phyloP scores from a whole-genome alignment of 1,140 invertebrate species.

The Pseudobourletiella spinata region DNA sequence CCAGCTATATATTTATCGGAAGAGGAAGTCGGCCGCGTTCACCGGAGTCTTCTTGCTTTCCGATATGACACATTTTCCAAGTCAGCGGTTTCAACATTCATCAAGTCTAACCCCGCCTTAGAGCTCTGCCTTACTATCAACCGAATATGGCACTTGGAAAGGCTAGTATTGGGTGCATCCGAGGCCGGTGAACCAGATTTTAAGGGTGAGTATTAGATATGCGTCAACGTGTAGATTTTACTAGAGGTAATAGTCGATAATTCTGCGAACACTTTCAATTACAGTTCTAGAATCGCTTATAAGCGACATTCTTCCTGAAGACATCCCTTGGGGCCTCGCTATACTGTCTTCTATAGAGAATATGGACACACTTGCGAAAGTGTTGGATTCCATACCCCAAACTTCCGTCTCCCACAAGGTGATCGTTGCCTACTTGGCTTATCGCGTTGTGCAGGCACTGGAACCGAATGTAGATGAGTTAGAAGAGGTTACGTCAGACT shows the following conservation, averaged over 20 bases:
- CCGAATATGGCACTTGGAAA: conserved; percentile 41
- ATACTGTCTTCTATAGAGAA: conserved; percentile 19
- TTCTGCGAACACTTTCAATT: no score
- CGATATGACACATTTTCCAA: conserved; percentile 22
- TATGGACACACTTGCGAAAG: conserved; percentile 38
- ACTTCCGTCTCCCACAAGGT: neutral
- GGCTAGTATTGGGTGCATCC: conserved; percentile 40
- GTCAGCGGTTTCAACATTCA: neutral
- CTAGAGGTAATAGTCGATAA: no score
- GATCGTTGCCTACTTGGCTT: neutral
- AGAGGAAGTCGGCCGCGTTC: conserved; percentile 2
- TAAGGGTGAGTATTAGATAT: neutral
- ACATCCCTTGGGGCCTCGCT: conserved; percentile 19
- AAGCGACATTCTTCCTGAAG: conserved; percentile 17
- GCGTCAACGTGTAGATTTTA: no score
- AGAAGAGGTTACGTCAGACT: neutral
- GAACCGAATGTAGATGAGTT: neutral
- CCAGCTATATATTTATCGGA: conserved; percentile 14
- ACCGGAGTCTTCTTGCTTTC: conserved; percentile 11
- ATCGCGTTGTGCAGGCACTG: neutral
- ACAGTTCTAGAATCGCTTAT: conserved; percentile 23
- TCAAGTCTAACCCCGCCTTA: conserved; percentile 10
- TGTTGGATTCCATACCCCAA: neutral
- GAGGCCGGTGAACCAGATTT: conserved; percentile 36
- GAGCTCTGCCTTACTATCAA: conserved; percentile 19